Percentiles rank a stretch among this genome's conserved stretches.
These are phyloP conservation scores for Garrulus glandarius DNA, from an alignment of 2,797 vertebrate species.

Conservation along the genomic window DNA sequence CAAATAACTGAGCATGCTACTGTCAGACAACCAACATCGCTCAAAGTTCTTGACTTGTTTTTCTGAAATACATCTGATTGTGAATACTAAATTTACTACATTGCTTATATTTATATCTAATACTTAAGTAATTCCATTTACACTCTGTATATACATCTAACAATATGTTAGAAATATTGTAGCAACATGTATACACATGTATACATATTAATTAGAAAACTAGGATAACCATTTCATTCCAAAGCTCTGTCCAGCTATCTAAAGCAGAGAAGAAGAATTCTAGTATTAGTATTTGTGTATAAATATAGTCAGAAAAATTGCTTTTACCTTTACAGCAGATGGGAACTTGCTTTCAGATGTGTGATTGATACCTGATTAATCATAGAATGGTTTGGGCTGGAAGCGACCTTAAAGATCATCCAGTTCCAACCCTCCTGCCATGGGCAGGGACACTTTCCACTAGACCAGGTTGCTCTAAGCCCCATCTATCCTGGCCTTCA, in stretches of 20 bases:
- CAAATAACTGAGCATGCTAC: neutral
- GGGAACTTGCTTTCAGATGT: neutral
- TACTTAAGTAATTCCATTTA: neutral
- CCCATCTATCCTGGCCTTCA: neutral
- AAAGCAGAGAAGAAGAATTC: neutral
- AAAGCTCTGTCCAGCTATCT: neutral
- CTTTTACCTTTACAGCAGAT: neutral
- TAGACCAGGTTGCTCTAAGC: neutral
- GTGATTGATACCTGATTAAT: neutral
- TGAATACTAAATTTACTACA: neutral
- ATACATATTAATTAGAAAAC: neutral
- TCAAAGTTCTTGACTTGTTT: neutral
- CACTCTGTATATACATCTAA: neutral
- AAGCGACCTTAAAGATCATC: neutral
- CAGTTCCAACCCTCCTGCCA: neutral
- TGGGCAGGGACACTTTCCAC: neutral
- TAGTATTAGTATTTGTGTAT: neutral
- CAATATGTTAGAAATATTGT: neutral
- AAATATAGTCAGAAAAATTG: neutral
- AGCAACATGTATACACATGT: neutral
- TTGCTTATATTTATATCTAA: neutral
- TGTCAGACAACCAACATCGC: neutral
- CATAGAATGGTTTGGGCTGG: neutral
- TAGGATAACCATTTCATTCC: fast-evolving
- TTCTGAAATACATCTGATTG: neutral